These are phyloP conservation scores for Oryzias javanicus DNA, from an alignment of 2,113 vertebrate genomes.

Conservation along the genomic window DNA sequence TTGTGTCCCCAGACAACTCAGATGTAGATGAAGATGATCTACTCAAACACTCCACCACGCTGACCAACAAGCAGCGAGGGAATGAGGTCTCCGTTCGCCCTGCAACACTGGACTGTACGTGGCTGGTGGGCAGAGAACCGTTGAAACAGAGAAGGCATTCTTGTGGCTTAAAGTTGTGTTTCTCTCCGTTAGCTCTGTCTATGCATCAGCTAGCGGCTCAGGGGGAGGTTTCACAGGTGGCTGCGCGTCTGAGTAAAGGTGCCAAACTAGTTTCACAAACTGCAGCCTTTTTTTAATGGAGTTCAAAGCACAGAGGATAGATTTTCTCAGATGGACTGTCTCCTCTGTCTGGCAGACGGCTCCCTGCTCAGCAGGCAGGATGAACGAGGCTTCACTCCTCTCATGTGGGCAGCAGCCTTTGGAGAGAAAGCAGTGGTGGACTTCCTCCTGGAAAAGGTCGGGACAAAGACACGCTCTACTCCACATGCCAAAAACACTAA, in stretches of 20 bases:
- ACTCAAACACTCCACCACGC: constrained; percentile 83
- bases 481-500: neutral
- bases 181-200: constrained; percentile 76
- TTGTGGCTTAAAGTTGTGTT: constrained; percentile 6
- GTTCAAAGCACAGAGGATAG: neutral
- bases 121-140: neutral
- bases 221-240: constrained; percentile 87
- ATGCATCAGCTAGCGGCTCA: constrained; percentile 95
- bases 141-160: neutral
- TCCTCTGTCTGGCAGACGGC: constrained; percentile 71
- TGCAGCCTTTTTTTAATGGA: neutral
- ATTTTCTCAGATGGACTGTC: neutral
- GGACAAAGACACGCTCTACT: constrained; percentile 1
- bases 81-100: constrained; percentile 90
- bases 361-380: constrained; percentile 87
- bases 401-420: constrained; percentile 96
- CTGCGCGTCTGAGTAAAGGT: constrained; percentile 86
- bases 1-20: constrained; percentile 38
- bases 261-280: neutral
- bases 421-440: constrained; percentile 92
- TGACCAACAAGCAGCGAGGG: constrained; percentile 94
- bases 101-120: constrained; percentile 88
- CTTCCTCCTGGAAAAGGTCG: constrained; percentile 89
- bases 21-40: constrained; percentile 60
- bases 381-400: constrained; percentile 90